Evolutionary conservation across 2,113 vertebrate genomes (phyloP).

Genomic region (Cynocephalus volans): DNA sequence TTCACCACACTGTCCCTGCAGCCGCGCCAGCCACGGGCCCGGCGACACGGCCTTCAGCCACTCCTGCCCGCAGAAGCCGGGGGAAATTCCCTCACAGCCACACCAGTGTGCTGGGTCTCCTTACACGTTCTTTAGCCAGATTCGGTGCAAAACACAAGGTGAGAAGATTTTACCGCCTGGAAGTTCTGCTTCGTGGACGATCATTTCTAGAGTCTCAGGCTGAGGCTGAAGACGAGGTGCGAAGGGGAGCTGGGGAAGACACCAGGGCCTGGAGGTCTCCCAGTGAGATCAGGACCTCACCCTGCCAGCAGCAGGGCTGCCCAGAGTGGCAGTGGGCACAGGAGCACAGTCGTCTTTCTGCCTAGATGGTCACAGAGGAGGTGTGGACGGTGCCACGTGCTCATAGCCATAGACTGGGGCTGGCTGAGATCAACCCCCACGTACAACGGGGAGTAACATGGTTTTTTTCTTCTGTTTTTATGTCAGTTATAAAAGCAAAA

Average conservation of each 20-base stretch:
- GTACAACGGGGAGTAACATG: too few species aligned
- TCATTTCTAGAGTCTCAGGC: slow-evolving; percentile 46
- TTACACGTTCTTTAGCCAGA: slow-evolving; percentile 84
- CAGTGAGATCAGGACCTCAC: background rate
- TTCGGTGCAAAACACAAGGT: slow-evolving; percentile 77
- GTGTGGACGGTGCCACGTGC: background rate
- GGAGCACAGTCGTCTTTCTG: background rate
- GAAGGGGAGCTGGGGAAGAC: background rate
- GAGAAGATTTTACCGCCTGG: slow-evolving; percentile 64
- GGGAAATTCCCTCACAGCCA: slow-evolving; percentile 91
- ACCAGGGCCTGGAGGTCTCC: background rate
- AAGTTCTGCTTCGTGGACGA: slow-evolving; percentile 17
- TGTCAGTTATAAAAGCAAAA: too few species aligned
- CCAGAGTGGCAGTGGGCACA: background rate
- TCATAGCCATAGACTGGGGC: too few species aligned
- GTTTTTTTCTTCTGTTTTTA: too few species aligned
- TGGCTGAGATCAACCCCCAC: background rate
- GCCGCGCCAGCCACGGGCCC: slow-evolving; percentile 85
- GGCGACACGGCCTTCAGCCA: slow-evolving; percentile 88
- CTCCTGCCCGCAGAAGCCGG: slow-evolving; percentile 86
- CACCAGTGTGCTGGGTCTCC: slow-evolving; percentile 89
- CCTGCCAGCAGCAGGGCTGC: background rate
- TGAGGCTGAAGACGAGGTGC: background rate
- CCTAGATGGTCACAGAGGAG: background rate
- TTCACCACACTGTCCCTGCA: slow-evolving; percentile 83